These are phyloP conservation scores for Lagopus muta DNA, from an alignment of 2,113 vertebrate genomes.

Conservation along the genomic window DNA sequence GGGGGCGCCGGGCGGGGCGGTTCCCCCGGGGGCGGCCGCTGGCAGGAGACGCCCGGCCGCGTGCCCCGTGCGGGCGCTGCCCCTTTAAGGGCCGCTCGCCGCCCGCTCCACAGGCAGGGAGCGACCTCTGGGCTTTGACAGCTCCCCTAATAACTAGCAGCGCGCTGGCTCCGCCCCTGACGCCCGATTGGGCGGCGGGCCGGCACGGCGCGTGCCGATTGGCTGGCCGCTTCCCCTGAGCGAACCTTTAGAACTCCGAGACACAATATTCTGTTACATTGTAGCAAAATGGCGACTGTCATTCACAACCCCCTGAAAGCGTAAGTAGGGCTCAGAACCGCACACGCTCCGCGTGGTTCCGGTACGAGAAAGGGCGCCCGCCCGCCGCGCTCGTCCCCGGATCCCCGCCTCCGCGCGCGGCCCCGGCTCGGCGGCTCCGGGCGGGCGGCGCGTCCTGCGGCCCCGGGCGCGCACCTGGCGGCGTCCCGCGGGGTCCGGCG, in stretches of 20 bases:
- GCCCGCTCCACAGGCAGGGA: conserved; percentile 85
- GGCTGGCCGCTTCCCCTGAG: conserved; percentile 83
- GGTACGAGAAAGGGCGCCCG: too few relatives aligned
- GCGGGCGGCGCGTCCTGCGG: background rate
- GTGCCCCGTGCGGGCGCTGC: conserved; percentile 31
- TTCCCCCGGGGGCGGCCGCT: too few relatives aligned
- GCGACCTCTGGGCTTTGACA: conserved; percentile 99
- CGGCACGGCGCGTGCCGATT: conserved; percentile 82
- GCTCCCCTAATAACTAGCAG: conserved; percentile 94
- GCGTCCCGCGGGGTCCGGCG: background rate
- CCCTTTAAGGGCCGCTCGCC: conserved; percentile 82
- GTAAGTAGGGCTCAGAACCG: too few relatives aligned
- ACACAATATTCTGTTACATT: conserved; percentile 98
- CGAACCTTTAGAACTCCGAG: conserved; percentile 91
- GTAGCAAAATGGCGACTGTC: conserved; percentile 99
- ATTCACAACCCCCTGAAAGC: conserved; percentile 62
- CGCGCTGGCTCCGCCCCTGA: conserved; percentile 79
- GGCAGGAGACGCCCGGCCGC: too few relatives aligned
- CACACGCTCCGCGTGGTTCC: too few relatives aligned
- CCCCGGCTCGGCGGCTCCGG: background rate
- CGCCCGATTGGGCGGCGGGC: conserved; percentile 83
- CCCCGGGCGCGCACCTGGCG: background rate
- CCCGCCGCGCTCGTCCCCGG: too few relatives aligned
- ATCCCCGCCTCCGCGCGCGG: too few relatives aligned
- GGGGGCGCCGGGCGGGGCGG: conserved; percentile 40